A percentile compares a stretch with the other conserved stretches of the same genome.
Evolutionary conservation across 1,140 invertebrate genomes (phyloP).

Genomic region (Leucophenga varia): DNA sequence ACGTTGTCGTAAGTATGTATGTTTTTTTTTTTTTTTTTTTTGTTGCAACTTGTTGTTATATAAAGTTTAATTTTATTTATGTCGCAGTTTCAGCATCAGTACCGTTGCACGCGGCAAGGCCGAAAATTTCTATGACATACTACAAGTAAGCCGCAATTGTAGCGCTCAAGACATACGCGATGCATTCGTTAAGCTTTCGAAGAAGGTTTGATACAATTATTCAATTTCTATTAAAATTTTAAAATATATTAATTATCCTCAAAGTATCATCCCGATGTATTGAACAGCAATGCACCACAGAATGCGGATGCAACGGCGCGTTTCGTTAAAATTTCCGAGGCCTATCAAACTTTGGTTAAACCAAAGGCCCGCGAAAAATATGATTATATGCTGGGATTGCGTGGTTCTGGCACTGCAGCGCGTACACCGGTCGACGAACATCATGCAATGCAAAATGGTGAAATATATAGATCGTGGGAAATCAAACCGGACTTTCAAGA

Average conservation of each 20-base stretch:
- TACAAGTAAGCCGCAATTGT: slow-evolving; percentile 60
- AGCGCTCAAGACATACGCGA: slow-evolving; percentile 61
- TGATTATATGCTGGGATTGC: slow-evolving; percentile 56
- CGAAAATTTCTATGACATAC: slow-evolving; percentile 60
- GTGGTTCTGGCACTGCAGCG: neutral
- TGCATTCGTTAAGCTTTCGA: slow-evolving; percentile 62
- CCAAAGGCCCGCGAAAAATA: slow-evolving; percentile 60
- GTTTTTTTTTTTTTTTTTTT: too few species aligned
- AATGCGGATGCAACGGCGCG: slow-evolving; percentile 57
- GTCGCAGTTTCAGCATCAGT: slow-evolving; percentile 22
- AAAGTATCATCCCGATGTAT: slow-evolving; percentile 65
- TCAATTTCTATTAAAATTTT: neutral
- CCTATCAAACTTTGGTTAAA: slow-evolving; percentile 65
- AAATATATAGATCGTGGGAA: slow-evolving; percentile 35
- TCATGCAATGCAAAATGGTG: slow-evolving; percentile 2
- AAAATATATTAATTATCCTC: neutral
- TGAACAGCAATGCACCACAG: slow-evolving; percentile 58
- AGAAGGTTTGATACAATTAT: slow-evolving; percentile 46
- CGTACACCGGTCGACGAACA: slow-evolving; percentile 7
- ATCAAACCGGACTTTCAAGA: slow-evolving; percentile 41
- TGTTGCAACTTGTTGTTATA: slow-evolving; percentile 36
- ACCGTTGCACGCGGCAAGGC: slow-evolving; percentile 1
- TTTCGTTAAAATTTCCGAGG: slow-evolving; percentile 67
- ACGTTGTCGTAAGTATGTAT: too few species aligned
- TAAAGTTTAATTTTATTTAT: slow-evolving; percentile 17